Conservation (phyloP, 2,113 vertebrate species). For the Fulica atra region DNA sequence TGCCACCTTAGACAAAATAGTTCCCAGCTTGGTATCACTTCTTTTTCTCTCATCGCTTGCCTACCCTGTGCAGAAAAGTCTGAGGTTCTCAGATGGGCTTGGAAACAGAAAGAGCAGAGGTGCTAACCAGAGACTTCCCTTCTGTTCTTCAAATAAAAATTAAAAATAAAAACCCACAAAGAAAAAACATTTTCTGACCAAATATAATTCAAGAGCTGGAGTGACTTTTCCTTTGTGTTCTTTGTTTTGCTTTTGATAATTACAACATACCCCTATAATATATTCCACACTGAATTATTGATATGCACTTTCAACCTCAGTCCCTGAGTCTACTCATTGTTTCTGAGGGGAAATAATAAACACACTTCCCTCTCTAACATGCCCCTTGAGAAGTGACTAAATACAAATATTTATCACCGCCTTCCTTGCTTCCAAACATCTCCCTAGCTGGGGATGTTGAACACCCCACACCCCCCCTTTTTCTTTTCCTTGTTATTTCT, state of each 20-base stretch:
- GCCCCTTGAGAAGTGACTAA: slow-evolving; percentile 13
- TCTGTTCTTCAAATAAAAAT: not conserved
- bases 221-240: not conserved
- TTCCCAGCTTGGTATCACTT: not conserved
- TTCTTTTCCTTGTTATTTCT: not conserved
- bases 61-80: not conserved
- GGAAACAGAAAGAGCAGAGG: not conserved
- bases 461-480: not conserved
- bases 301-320: slow-evolving; percentile 54
- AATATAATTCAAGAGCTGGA: not conserved
- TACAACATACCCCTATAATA: not conserved
- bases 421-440: not conserved
- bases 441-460: not conserved
- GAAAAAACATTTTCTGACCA: not conserved
- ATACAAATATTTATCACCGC: not conserved
- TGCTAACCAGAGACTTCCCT: not conserved
- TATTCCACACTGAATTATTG: slow-evolving; percentile 25
- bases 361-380: not conserved
- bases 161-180: not conserved
- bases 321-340: not conserved
- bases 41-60: not conserved
- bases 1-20: not conserved
- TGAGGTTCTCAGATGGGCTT: not conserved
- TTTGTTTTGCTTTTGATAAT: slow-evolving; percentile 60
- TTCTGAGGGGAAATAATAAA: not conserved